phyloP scores from a whole-genome alignment of 2,113 vertebrate species.

The Cephalopholis sonnerati region DNA sequence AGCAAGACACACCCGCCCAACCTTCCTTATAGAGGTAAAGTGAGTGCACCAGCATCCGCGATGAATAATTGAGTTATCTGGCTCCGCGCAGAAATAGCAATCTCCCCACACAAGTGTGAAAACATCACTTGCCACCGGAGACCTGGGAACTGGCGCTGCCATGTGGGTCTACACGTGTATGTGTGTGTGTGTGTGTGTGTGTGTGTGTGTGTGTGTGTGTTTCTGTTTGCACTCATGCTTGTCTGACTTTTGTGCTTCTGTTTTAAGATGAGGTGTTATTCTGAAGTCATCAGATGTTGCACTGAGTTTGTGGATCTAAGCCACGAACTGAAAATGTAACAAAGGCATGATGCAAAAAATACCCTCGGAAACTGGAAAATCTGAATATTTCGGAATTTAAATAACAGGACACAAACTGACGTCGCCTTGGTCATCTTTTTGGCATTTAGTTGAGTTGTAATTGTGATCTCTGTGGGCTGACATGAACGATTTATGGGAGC shows the following conservation, averaged over 20 bases:
- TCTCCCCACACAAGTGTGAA: conserved; percentile 82
- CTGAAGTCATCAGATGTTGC: not conserved
- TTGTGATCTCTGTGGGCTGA: conserved; percentile 2
- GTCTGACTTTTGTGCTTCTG: conserved; percentile 5
- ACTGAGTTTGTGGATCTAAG: not conserved
- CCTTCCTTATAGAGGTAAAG: conserved; percentile 74
- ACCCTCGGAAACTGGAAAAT: not conserved
- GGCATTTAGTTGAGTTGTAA: not conserved
- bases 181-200: conserved; percentile 27
- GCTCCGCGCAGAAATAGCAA: conserved; percentile 84
- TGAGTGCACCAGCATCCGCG: conserved; percentile 74
- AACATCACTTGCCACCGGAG: conserved; percentile 79
- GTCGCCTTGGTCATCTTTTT: not conserved
- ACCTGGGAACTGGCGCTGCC: conserved; percentile 61
- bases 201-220: conserved; percentile 25
- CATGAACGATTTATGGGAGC: conserved; percentile 22
- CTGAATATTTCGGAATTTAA: not conserved
- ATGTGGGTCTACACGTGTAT: conserved; percentile 57
- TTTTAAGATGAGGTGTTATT: not conserved
- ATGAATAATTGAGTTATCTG: conserved; percentile 86
- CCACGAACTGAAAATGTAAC: not conserved
- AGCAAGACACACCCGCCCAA: conserved; percentile 54
- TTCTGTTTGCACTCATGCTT: conserved; percentile 21
- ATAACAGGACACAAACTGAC: not conserved
- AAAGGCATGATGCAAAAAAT: not conserved